Base-by-base conservation (phyloP, 2,113 vertebrate species). In the Oenanthe melanoleuca region DNA sequence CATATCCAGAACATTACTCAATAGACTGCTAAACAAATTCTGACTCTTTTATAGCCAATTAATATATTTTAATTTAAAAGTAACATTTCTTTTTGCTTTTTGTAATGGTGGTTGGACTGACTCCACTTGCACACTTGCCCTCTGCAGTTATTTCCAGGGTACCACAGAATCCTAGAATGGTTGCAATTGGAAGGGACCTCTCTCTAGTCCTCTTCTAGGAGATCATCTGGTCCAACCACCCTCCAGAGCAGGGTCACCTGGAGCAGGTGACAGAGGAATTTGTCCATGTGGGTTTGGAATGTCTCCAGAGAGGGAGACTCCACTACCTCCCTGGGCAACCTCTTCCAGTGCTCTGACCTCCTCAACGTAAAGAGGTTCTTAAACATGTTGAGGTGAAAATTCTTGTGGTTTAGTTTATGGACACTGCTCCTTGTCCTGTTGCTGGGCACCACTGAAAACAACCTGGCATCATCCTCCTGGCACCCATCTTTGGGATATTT, bases 71-170 rank as follows among this genome's bases (percentile, higher is more conserved):
- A 45, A 22, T 77, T 86, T 70, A 66, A 88, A 86, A 83, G 21
- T 33, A 38, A 28, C 14, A 34, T 55, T 75, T 80, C 1, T 59
- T 83, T 80, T 63, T 66, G 49, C 25, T n/a, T 71, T 33, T 72
- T 29, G 8, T 38, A 92, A 42, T 38, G 23, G 16, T 42, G 44
- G 55, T 23, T 80, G 33, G 49, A 59, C 28, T 0, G 0, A 60
- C 11, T 72, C 40, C 42, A 65, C 19, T 59, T 22, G 6, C 19
- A 56, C 13, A n/a, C 19, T 81, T 63, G 57, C 10, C 19, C 11
- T 63, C 42, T 29, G 23, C 29, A 31, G 67, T 55, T 83, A 53
- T 61, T 69, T 65, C 69, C 44, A 69, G 31, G 6, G 10, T 29
- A 75, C 13, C 69, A 56, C 12, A 55, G 29, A 81, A 66, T 3